Percentiles rank a stretch among this genome's conserved stretches.
Conservation (phyloP, 2,888 invertebrate species). For the Lasioglossum zephyrum region DNA sequence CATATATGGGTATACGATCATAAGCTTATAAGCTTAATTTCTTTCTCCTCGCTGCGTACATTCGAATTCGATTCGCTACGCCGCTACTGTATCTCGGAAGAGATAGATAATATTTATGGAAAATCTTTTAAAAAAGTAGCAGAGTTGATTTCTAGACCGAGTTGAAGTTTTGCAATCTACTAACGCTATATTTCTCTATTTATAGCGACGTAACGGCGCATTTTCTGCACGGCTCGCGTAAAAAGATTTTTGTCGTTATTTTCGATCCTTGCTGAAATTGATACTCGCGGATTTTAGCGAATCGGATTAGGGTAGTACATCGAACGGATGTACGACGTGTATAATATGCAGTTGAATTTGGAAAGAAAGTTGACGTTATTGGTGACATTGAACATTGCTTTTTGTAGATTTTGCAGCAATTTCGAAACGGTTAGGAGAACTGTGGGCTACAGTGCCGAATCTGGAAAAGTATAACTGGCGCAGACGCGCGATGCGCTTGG, state of each 20-base stretch:
- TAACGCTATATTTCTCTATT: background rate
- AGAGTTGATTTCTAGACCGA: background rate
- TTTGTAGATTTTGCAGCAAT: conserved; percentile 90
- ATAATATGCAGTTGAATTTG: background rate
- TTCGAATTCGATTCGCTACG: background rate
- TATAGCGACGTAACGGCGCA: background rate
- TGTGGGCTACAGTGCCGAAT: conserved; percentile 93
- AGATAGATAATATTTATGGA: background rate
- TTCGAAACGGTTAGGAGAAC: conserved; percentile 93
- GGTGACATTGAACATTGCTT: conserved; percentile 60
- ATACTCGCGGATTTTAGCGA: background rate
- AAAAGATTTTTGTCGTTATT: background rate
- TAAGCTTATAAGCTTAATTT: conserved; percentile 51
- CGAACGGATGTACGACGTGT: background rate
- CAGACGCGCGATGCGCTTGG: conserved; percentile 91
- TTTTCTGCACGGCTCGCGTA: background rate
- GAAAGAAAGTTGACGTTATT: conserved; percentile 44
- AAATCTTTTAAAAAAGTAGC: background rate
- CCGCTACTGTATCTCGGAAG: background rate
- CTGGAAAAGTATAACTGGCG: conserved; percentile 91
- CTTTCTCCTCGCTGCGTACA: conserved; percentile 22
- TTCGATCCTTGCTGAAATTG: background rate
- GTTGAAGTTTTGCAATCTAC: background rate
- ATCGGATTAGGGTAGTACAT: background rate
- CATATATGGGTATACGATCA: conserved; percentile 88